phyloP scores from a whole-genome alignment of 2,888 invertebrate genomes.

The Amphipoea lucens region DNA sequence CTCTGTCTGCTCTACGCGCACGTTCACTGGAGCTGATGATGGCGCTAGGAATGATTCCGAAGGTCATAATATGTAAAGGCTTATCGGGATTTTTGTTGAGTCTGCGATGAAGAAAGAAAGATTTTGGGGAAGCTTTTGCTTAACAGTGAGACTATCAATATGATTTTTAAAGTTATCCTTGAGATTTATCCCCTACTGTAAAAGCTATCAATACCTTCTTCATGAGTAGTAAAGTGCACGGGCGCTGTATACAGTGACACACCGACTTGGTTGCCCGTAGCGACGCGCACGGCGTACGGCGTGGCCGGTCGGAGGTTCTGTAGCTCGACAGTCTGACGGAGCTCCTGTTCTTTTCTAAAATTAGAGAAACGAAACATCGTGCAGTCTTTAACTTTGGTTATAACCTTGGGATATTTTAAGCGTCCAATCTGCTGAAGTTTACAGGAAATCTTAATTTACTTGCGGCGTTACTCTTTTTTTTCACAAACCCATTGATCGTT shows the following conservation, averaged over 20 bases:
- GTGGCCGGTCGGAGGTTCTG: constrained; percentile 84
- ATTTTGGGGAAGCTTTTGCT: too few species aligned
- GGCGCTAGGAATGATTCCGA: constrained; percentile 75
- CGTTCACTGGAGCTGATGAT: constrained; percentile 82
- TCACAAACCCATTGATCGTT: too few species aligned
- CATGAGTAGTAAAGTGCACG: constrained; percentile 86
- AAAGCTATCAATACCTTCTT: constrained; percentile 79
- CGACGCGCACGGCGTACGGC: constrained; percentile 83
- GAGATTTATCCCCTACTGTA: neutral
- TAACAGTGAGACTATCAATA: too few species aligned
- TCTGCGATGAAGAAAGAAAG: neutral
- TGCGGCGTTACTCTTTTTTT: too few species aligned
- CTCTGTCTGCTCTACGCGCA: constrained; percentile 84
- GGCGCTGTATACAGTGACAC: constrained; percentile 84
- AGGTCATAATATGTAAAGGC: too few species aligned
- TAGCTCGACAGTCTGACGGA: constrained; percentile 82
- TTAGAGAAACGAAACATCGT: too few species aligned
- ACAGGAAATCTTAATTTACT: too few species aligned
- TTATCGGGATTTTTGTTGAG: too few species aligned
- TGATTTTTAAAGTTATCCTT: neutral
- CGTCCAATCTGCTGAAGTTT: too few species aligned
- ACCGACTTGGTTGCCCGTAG: constrained; percentile 87
- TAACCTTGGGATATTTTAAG: too few species aligned
- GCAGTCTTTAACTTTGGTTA: too few species aligned
- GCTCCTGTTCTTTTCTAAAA: constrained; percentile 81